Evolutionary conservation across 2,113 vertebrate genomes (phyloP).

Genomic region (Pterophyllum scalare): DNA sequence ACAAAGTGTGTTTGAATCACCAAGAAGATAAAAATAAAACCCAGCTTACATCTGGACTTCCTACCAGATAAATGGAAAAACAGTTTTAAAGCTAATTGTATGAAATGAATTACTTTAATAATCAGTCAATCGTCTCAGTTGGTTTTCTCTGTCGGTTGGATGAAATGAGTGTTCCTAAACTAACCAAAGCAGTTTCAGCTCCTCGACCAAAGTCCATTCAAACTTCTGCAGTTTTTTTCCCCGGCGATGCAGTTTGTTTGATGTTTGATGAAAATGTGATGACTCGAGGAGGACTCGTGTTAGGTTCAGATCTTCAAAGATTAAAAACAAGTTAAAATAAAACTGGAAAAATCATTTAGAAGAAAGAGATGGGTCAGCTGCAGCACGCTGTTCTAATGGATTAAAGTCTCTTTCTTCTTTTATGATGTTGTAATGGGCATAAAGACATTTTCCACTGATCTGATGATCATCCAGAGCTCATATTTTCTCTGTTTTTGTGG

Average conservation of each 20-base stretch:
- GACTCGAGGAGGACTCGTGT: no score
- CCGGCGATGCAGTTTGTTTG: background rate
- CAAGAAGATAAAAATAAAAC: background rate
- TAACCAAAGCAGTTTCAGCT: background rate
- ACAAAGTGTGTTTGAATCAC: background rate
- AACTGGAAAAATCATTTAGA: no score
- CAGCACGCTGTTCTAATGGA: background rate
- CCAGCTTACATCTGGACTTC: background rate
- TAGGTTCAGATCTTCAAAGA: no score
- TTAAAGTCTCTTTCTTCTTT: no score
- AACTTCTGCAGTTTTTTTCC: background rate
- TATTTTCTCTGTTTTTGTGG: background rate
- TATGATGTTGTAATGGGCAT: background rate
- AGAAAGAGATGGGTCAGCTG: no score
- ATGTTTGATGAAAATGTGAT: background rate
- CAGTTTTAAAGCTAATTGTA: background rate
- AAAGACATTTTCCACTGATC: no score
- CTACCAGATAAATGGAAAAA: background rate
- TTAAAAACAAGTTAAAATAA: background rate
- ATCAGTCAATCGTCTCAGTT: background rate
- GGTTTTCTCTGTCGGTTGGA: background rate
- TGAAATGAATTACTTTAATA: background rate
- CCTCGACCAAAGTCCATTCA: background rate
- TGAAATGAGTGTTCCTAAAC: no score
- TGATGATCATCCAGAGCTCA: background rate